Conservation (phyloP, 2,797 vertebrate species). For the Chanos chanos region DNA sequence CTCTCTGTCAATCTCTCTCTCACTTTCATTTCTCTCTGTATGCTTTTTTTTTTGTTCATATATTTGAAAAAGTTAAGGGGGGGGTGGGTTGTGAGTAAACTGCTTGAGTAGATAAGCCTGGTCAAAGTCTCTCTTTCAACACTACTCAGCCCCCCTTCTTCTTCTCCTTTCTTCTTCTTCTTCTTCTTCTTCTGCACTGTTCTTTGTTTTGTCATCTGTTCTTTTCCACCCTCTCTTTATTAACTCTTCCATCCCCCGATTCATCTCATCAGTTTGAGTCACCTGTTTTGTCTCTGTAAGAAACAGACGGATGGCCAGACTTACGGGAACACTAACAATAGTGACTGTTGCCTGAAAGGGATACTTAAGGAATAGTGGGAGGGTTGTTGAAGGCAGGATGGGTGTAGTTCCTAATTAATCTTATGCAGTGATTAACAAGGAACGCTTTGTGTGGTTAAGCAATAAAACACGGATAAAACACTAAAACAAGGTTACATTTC, state of each 20-base stretch:
- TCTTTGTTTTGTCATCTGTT: constrained; percentile 80
- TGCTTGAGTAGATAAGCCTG: constrained; percentile 50
- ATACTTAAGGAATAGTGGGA: constrained; percentile 25
- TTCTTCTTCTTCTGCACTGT: constrained; percentile 51
- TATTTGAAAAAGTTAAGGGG: constrained; percentile 20
- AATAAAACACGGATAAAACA: no score
- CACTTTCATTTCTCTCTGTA: constrained; percentile 31
- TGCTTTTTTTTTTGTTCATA: constrained; percentile 4
- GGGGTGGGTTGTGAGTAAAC: constrained; percentile 36
- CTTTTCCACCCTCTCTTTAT: constrained; percentile 59
- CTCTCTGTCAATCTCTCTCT: constrained; percentile 36
- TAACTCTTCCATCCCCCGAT: constrained; percentile 39
- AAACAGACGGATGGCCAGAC: constrained; percentile 67
- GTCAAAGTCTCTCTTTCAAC: constrained; percentile 56
- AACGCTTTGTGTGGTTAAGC: background rate
- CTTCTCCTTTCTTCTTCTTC: constrained; percentile 22
- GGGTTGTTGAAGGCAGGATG: constrained; percentile 2
- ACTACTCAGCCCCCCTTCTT: constrained; percentile 27
- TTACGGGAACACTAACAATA: constrained; percentile 55
- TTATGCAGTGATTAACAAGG: background rate
- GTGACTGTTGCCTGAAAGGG: constrained; percentile 57
- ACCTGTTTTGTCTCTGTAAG: constrained; percentile 74
- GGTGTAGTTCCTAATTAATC: background rate
- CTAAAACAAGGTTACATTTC: no score
- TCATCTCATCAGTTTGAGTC: constrained; percentile 55